phyloP scores from a whole-genome alignment of 1,140 invertebrate species.

The Linepithema humile region DNA sequence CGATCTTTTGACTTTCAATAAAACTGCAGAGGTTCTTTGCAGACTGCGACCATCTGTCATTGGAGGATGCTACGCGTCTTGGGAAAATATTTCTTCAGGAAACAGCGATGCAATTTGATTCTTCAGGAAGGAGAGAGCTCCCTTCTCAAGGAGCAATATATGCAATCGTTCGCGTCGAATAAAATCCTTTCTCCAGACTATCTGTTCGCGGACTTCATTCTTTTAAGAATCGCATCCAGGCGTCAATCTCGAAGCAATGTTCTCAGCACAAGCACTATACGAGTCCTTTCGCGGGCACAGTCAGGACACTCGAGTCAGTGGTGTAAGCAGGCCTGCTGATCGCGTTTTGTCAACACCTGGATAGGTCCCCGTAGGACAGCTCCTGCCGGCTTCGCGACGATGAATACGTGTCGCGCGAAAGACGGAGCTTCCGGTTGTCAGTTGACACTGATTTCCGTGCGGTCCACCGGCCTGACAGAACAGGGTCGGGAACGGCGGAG shows the following conservation, averaged over 20 bases:
- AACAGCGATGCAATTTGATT: no score
- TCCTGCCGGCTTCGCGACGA: background rate
- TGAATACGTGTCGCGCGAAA: conserved; percentile 41
- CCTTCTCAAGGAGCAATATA: background rate
- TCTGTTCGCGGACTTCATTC: conserved; percentile 22
- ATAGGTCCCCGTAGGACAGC: conserved; percentile 1
- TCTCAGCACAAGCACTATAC: conserved; percentile 3
- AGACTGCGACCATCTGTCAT: background rate
- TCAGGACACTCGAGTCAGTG: conserved; percentile 26
- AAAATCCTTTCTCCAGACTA: background rate
- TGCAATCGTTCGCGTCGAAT: background rate
- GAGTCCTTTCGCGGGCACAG: conserved; percentile 7
- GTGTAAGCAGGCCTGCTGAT: no score
- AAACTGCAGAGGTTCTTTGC: background rate
- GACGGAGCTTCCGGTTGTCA: conserved; percentile 42
- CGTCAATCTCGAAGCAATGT: background rate
- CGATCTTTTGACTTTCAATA: background rate
- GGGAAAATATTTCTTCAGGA: no score
- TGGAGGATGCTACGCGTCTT: background rate
- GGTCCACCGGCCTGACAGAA: conserved; percentile 66
- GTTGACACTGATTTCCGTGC: conserved; percentile 71
- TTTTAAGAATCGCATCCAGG: background rate
- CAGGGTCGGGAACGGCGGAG: conserved; percentile 59
- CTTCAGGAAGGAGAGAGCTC: background rate
- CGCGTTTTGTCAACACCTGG: conserved; percentile 47